Evolutionary conservation across 2,888 invertebrate species (phyloP), one percentile per base, ranked within the genome.

Genomic region (Drosophila stalkeri): DNA sequence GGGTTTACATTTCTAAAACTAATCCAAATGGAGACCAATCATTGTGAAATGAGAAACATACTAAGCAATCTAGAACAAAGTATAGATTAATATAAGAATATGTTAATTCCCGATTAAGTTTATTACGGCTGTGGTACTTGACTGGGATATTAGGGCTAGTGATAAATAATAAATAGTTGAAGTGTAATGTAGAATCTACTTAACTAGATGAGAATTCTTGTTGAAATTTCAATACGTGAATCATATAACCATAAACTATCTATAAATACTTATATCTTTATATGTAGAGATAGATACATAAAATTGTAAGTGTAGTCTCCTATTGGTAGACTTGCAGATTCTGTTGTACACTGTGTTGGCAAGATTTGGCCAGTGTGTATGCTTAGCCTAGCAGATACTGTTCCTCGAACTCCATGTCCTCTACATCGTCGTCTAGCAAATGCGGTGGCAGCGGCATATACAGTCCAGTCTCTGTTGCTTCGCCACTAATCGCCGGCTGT

Each of bases 361-460:
- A 60, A 49, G 49, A 39, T 46, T 33, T 47, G 20, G 39, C 43
- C 46, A 47, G 41, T 18, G 51, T 54, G 64, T 72, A 23, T 16
- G 20, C 49, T 70, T 76, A 86, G 20, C 89, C 82, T 44, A 86
- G 67, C 63, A 86, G 71, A 88, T 85, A 86, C 67, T 88, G 88
- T 18, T 81, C 88, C 54, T 88, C 86, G 14, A 88, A 88, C 18
- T 85, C 79, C 12, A 76, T 27, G 18, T 82, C 79, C 0, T 74
- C 89, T 2, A 9, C 66, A 9, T 76, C 82, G 2, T 86, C 86
- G 16, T 86, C 90, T 46, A 88, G 20, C 56, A 86, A 60, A 69
- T 86, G 86, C n/a, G 86, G 86, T 12, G 90, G 90, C 49, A 90
- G 27, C 7, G 90, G 90, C 83, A 86, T 82, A 51, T 88, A 86